Conservation (phyloP, 2,797 vertebrate species). For the Phylloscopus collybita region DNA sequence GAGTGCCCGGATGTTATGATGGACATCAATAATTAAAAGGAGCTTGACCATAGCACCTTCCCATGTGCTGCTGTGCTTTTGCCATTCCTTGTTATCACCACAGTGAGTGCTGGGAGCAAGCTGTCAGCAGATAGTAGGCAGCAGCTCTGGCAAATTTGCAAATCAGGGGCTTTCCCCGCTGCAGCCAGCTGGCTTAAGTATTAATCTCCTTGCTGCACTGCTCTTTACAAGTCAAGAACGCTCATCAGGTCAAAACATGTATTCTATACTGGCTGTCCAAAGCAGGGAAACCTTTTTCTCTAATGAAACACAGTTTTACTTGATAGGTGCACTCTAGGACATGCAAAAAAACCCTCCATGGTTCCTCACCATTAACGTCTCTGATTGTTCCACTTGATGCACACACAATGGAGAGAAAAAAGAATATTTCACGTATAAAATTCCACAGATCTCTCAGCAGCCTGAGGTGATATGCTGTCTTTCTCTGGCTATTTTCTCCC, state of each 20-base stretch:
- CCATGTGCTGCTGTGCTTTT: background rate
- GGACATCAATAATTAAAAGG: background rate
- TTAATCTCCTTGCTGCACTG: background rate
- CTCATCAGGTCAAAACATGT: constrained; percentile 14
- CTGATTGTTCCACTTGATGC: background rate
- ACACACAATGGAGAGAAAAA: background rate
- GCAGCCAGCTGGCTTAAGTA: background rate
- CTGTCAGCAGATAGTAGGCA: background rate
- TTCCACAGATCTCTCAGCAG: constrained; percentile 50
- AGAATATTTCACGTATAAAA: constrained; percentile 49
- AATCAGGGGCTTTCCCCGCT: background rate
- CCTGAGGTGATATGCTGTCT: constrained; percentile 32
- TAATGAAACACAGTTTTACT: background rate
- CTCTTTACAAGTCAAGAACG: background rate
- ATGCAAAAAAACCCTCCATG: background rate
- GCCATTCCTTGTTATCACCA: background rate
- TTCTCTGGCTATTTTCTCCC: background rate
- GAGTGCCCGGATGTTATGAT: background rate
- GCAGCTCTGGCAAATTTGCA: background rate
- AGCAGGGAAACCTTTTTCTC: background rate
- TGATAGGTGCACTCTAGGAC: background rate
- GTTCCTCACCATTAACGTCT: constrained; percentile 22
- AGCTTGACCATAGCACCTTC: background rate
- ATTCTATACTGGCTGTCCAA: background rate
- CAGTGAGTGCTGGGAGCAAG: background rate